phyloP scores from a whole-genome alignment of 1,140 invertebrate genomes.

The Listronotus oregonensis region DNA sequence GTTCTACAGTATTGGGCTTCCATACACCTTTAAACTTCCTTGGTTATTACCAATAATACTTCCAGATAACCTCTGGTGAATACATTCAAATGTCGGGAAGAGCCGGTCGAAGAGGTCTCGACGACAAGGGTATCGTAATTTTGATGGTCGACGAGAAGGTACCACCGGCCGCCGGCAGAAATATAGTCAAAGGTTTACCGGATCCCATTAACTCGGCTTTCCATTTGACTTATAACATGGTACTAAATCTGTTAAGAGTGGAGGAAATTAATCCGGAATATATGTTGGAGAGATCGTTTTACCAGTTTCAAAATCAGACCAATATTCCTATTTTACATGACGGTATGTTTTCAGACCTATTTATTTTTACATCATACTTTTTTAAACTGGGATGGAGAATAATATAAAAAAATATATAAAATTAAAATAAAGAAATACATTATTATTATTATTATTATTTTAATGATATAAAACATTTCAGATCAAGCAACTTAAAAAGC shows the following conservation, averaged over 20 bases:
- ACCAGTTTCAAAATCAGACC: slow-evolving; percentile 98
- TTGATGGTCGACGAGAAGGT: slow-evolving; percentile 99
- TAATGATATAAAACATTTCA: no score
- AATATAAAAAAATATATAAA: no score
- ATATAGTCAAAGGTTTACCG: slow-evolving; percentile 89
- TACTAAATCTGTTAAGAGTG: slow-evolving; percentile 92
- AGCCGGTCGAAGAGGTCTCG: slow-evolving; percentile 94
- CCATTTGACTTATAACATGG: slow-evolving; percentile 99
- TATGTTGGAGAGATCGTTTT: slow-evolving; percentile 98
- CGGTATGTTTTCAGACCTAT: slow-evolving; percentile 62
- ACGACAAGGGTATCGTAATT: slow-evolving; percentile 98
- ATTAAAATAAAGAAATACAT: no score
- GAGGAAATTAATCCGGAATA: slow-evolving; percentile 99
- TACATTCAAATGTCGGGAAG: slow-evolving; percentile 99
- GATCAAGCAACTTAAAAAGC: no score
- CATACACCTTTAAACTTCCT: no score
- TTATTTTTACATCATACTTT: neutral
- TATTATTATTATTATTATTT: no score
- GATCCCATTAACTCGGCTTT: slow-evolving; percentile 99
- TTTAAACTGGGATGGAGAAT: no score
- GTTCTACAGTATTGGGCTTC: no score
- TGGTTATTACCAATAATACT: neutral
- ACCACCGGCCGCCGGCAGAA: slow-evolving; percentile 73
- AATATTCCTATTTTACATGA: slow-evolving; percentile 88
- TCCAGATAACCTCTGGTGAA: slow-evolving; percentile 90